Percentiles rank a stretch among this genome's conserved stretches.
Conservation (phyloP, 2,113 vertebrate genomes). For the Ictidomys tridecemlineatus region DNA sequence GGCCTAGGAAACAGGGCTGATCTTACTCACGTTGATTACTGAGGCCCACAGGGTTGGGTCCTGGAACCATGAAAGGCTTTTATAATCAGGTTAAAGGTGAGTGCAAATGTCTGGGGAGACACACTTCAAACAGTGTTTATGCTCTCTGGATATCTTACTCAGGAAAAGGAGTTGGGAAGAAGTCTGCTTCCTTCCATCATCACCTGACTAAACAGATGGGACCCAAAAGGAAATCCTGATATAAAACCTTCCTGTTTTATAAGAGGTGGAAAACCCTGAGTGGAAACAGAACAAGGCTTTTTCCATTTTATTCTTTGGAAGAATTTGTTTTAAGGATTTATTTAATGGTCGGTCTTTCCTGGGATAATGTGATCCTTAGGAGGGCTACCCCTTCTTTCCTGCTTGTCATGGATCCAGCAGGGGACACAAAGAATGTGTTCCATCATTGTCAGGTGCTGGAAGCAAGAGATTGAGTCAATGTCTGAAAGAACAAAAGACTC, state of each 20-base stretch:
- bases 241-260: background rate
- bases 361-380: background rate
- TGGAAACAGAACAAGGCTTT: background rate
- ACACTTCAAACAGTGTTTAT: constrained; percentile 52
- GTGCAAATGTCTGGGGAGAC: constrained; percentile 39
- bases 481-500: background rate
- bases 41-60: background rate
- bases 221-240: constrained; percentile 66
- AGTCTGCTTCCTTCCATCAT: constrained; percentile 54
- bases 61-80: background rate
- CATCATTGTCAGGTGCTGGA: background rate
- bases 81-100: constrained; percentile 43
- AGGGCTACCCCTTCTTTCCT: background rate
- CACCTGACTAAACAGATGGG: constrained; percentile 53
- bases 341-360: background rate
- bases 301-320: constrained; percentile 1
- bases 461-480: background rate
- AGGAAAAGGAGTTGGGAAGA: constrained; percentile 57
- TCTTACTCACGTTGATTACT: background rate
- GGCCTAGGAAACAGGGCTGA: background rate
- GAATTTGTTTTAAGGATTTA: background rate
- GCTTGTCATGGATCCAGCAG: background rate
- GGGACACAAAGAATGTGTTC: background rate
- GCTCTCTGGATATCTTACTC: background rate
- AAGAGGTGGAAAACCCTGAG: background rate